Base-by-base conservation (phyloP, 2,113 vertebrate species). In the Oreocharis arfaki region DNA sequence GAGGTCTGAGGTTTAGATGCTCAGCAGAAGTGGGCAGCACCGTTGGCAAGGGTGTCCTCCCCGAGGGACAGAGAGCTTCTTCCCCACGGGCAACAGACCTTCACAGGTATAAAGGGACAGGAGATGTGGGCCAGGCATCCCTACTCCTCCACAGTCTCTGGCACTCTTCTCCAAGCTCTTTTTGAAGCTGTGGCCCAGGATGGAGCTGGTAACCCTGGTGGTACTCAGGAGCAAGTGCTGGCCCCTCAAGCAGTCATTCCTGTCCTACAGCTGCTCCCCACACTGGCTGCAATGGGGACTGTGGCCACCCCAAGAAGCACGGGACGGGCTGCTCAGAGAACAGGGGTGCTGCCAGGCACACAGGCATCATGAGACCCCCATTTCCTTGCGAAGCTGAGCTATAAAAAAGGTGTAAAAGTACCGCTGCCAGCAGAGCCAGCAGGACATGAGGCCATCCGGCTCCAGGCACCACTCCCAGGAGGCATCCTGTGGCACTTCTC, bases 361-460 rank as follows among this genome's bases (percentile, higher is more conserved):
- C 3, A 4, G 57, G 32, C 46, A 80, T 42, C 73, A 19, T 10
- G 22, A 90, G 9, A 82, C 35, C 53, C 82, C 41, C 32, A 4
- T 60, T 94, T 97, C 94, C 94, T 91, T 1, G 2, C 82, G 93
- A 95, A 96, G 94, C 85, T 0, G 0, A 53, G 92, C 65, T 96
- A 94, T 91, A 94, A 93, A 95, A 95, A 94, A 94, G 70, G 75
- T 16, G 1, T 44, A 79, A 97, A 88, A 87, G 53, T 91, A 85
- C 55, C 0, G 0, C 30, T 1, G 81, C 74, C 67, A 83, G 89
- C 21, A 28, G 61, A 88, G 60, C 74, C 87, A 59, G 84, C 64
- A 52, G 89, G 81, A 87, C 60, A 46, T 50, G 7, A 39, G 61
- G 57, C 77, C 78, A 94, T 91, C 94, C 26, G 41, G 92, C 67